Base-by-base conservation (phyloP, 2,888 invertebrate species). In the Ormyrus rosae region DNA sequence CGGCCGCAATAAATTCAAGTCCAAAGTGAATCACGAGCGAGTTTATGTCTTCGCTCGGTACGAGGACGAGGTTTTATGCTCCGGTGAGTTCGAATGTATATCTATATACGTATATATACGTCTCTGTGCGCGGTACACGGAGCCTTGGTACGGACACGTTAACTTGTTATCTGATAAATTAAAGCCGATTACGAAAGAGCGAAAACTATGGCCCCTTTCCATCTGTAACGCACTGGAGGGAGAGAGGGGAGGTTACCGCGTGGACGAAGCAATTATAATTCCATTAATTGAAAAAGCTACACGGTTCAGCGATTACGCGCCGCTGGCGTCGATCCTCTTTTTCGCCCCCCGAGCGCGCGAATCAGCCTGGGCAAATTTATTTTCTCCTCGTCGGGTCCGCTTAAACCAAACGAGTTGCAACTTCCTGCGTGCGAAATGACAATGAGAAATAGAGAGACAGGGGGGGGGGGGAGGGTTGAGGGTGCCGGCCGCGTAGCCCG, bases 291-390 rank as follows among this genome's bases (percentile, higher is more conserved):
- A 51, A 34, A 34, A 34, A 60, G 60, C 51, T 53, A 45, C 46
- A 10, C 63, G 64, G 10, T 11, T 58, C 34, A 34, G 34, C 34
- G 34, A 34, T 34, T 34, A 34, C 34, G 34, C 34, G 34, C 34
- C 34, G 34, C 34, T 4, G 34, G 34, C 34, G 34, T 34, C 34
- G 34, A 9, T 63, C 55, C 63, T 53, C 13, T 63, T 63, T 72
- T 65, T n/a, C 56, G 34, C 34, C 34, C 34, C 34, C 34, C 3
- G 34, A 13, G 65, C 55, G 63, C 11, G 64, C 34, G 48, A 61
- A 71, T 60, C 55, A 45, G 46, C 46, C 6, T 19, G 19, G 34
- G 48, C 50, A 65, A 58, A 74, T 74, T 74, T 74, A 58, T 74
- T 73, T 58, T 64, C 56, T 56, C 58, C n/a, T 46, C 55, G 69